Percentiles rank a stretch among this genome's conserved stretches.
Conservation (phyloP, 2,113 vertebrate species). For the Corythoichthys intestinalis region DNA sequence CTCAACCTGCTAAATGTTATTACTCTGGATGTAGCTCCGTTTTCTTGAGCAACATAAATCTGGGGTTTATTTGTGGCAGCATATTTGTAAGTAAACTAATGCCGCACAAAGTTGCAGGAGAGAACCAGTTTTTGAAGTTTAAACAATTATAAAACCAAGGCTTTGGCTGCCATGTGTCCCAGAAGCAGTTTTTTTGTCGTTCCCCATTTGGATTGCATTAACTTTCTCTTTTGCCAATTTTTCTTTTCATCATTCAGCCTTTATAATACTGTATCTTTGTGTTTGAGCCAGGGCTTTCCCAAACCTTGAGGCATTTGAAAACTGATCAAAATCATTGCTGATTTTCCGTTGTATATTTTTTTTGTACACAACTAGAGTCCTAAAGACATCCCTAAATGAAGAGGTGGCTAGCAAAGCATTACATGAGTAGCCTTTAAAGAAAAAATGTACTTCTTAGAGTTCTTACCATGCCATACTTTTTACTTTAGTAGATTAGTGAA, state of each 20-base stretch:
- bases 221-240: constrained; percentile 46
- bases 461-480: too few species aligned
- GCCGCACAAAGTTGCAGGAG: constrained; percentile 18
- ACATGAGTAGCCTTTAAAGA: too few species aligned
- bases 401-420: not conserved
- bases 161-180: constrained; percentile 39
- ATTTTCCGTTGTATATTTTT: constrained; percentile 23
- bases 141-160: constrained; percentile 50
- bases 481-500: too few species aligned
- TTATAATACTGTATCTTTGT: constrained; percentile 63
- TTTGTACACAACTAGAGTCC: not conserved
- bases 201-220: constrained; percentile 62
- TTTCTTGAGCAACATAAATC: constrained; percentile 37
- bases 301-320: constrained; percentile 46
- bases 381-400: not conserved
- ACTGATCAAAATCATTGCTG: constrained; percentile 26
- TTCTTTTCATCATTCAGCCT: constrained; percentile 53
- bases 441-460: too few species aligned
- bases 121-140: constrained; percentile 48
- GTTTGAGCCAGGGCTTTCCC: constrained; percentile 41
- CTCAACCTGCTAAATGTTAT: constrained; percentile 36
- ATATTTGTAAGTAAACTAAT: constrained; percentile 57
- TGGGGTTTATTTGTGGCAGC: constrained; percentile 46
- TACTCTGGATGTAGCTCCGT: constrained; percentile 23
- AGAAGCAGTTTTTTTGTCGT: constrained; percentile 51